Percentiles rank a stretch among this genome's conserved stretches.
Evolutionary conservation across 2,888 invertebrate species (phyloP).

Genomic region (Torymus auratus): DNA sequence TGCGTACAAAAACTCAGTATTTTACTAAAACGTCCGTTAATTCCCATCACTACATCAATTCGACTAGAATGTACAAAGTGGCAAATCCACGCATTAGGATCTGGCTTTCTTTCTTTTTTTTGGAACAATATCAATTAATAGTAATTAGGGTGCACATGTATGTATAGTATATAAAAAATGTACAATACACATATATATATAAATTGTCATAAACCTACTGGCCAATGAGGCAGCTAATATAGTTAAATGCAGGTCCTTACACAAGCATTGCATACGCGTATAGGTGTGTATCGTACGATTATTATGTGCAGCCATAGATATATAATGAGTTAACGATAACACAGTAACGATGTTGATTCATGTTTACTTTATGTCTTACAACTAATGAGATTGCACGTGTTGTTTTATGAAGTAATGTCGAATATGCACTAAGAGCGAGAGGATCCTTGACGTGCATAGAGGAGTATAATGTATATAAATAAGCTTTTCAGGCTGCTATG

Average conservation of each 20-base stretch:
- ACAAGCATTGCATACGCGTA: constrained; percentile 39
- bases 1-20: constrained; percentile 2
- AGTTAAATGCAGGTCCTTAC: constrained; percentile 23
- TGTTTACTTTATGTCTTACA: neutral
- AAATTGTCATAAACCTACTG: constrained; percentile 6
- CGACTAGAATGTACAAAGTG: neutral
- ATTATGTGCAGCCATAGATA: constrained; percentile 36
- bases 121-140: constrained; percentile 27
- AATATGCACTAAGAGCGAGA: neutral
- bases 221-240: constrained; percentile 27
- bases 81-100: constrained; percentile 53
- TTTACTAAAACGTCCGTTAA: neutral
- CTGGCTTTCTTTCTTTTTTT: constrained; percentile 49
- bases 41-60: neutral
- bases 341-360: neutral
- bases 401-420: neutral
- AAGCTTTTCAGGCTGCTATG: constrained; percentile 8
- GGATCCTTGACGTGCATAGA: constrained; percentile 39
- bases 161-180: constrained; percentile 11
- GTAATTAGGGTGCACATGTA: constrained; percentile 39
- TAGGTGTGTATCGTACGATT: neutral
- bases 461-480: neutral
- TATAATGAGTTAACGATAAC: constrained; percentile 36
- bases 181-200: constrained; percentile 28
- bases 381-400: constrained; percentile 33